These are phyloP conservation scores for Phasia obesa DNA, from an alignment of 2,888 invertebrate species.

Conservation along the genomic window DNA sequence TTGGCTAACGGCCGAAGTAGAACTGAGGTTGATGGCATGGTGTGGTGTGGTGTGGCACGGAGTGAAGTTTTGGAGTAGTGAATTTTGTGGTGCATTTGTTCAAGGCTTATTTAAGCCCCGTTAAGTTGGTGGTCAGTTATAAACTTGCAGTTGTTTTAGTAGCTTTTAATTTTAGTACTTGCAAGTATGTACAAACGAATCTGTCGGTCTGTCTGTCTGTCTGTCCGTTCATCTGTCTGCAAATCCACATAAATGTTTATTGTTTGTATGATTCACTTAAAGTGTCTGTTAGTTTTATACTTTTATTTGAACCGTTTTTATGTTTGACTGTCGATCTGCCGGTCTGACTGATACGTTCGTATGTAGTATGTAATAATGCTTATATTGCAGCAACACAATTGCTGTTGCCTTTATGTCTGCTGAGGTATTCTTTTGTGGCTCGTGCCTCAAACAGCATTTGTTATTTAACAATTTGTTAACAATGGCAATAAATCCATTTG, in stretches of 20 bases:
- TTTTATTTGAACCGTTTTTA: conserved; percentile 50
- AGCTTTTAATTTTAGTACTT: conserved; percentile 59
- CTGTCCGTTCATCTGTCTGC: conserved; percentile 26
- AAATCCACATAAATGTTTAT: conserved; percentile 48
- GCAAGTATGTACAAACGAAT: conserved; percentile 36
- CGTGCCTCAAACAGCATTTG: conserved; percentile 71
- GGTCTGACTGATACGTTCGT: conserved; percentile 12
- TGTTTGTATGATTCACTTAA: conserved; percentile 56
- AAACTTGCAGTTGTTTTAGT: conserved; percentile 38
- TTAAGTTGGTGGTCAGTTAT: conserved; percentile 60
- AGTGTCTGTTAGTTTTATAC: conserved; percentile 58
- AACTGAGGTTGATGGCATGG: conserved; percentile 25
- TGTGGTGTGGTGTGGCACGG: background rate
- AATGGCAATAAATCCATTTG: conserved; percentile 75
- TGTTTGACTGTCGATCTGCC: conserved; percentile 26
- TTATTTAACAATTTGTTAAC: conserved; percentile 75
- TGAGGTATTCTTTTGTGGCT: conserved; percentile 65
- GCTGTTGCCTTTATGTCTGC: conserved; percentile 66
- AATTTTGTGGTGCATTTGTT: conserved; percentile 56
- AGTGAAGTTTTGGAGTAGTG: conserved; percentile 1
- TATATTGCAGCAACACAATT: conserved; percentile 31
- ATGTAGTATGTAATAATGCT: conserved; percentile 18
- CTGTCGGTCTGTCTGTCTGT: too few relatives aligned
- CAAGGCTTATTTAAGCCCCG: conserved; percentile 51
- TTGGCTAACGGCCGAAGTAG: conserved; percentile 34